These are phyloP conservation scores for Plectrocnemia conspersa DNA, from an alignment of 1,140 invertebrate genomes.

Conservation along the genomic window DNA sequence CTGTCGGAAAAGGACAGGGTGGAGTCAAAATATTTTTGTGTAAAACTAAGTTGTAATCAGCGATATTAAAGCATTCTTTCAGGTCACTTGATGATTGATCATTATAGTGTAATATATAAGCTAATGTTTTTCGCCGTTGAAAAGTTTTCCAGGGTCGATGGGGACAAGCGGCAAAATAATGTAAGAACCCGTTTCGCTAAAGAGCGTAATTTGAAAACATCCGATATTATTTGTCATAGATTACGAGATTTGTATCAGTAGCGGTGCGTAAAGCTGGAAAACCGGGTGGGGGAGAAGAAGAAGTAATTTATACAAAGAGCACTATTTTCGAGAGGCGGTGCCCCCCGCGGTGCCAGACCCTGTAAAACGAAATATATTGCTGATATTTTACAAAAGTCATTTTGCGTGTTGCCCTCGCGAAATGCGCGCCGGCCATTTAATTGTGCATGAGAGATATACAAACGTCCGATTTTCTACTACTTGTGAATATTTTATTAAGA, in stretches of 20 bases:
- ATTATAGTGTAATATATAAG: no score
- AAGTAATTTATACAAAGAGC: constrained; percentile 26
- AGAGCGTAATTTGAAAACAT: constrained; percentile 13
- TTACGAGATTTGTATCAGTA: constrained; percentile 24
- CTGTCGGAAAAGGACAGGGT: no score
- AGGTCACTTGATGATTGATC: no score
- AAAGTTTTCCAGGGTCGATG: not conserved
- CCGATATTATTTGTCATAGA: constrained; percentile 28
- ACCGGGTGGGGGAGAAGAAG: constrained; percentile 5
- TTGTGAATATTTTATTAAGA: no score
- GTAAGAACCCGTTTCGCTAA: not conserved
- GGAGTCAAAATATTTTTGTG: no score
- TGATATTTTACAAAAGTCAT: constrained; percentile 22
- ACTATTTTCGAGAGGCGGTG: constrained; percentile 15
- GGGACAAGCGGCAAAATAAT: not conserved
- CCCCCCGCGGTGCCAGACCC: constrained; percentile 18
- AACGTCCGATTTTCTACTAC: no score
- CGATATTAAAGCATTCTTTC: no score
- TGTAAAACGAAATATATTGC: constrained; percentile 23
- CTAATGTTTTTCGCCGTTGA: no score
- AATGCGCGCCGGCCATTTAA: constrained; percentile 12
- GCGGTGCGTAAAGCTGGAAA: constrained; percentile 25
- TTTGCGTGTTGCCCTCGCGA: constrained; percentile 3
- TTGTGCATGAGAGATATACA: constrained; percentile 18
- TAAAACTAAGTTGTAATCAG: no score